Percentiles rank a stretch among this genome's conserved stretches.
Evolutionary conservation across 2,888 invertebrate genomes (phyloP).

Genomic region (Micoletzkya japonica): DNA sequence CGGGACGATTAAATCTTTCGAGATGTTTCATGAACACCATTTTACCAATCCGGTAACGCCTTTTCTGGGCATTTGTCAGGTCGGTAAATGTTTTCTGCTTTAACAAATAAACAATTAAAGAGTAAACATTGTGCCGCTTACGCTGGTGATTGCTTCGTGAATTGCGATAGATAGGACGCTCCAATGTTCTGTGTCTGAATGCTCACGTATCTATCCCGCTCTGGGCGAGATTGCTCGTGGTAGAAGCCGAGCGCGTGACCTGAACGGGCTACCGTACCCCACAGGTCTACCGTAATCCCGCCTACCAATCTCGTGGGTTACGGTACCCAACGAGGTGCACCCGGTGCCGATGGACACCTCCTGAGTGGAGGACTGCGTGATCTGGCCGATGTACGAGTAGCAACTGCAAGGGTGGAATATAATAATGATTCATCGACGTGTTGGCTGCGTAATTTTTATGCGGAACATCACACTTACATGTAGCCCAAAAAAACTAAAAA

Average conservation of each 20-base stretch:
- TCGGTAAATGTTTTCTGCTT: too few relatives aligned
- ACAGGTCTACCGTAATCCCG: background rate
- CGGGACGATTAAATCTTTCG: background rate
- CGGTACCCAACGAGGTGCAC: slow-evolving; percentile 56
- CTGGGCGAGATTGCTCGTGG: slow-evolving; percentile 59
- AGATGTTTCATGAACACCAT: background rate
- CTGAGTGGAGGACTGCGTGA: slow-evolving; percentile 38
- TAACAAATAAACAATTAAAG: too few relatives aligned
- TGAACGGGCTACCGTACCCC: slow-evolving; percentile 27
- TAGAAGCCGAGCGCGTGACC: slow-evolving; percentile 61
- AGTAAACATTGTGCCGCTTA: background rate
- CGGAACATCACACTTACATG: too few relatives aligned
- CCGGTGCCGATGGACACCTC: slow-evolving; percentile 57
- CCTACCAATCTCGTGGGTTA: slow-evolving; percentile 59
- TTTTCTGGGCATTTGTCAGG: background rate
- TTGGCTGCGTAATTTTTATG: too few relatives aligned
- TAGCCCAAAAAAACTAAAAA: too few relatives aligned
- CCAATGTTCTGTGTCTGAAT: slow-evolving; percentile 51
- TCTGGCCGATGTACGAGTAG: slow-evolving; percentile 57
- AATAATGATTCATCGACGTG: too few relatives aligned
- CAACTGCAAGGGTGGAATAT: slow-evolving; percentile 38
- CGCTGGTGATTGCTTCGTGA: slow-evolving; percentile 43
- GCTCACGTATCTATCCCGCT: slow-evolving; percentile 54
- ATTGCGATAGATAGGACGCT: slow-evolving; percentile 41
- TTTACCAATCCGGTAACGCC: too few relatives aligned